Evolutionary conservation across 2,888 invertebrate genomes (phyloP), one percentile per base, ranked within the genome.

Genomic region (Tanytarsus gracilentus): DNA sequence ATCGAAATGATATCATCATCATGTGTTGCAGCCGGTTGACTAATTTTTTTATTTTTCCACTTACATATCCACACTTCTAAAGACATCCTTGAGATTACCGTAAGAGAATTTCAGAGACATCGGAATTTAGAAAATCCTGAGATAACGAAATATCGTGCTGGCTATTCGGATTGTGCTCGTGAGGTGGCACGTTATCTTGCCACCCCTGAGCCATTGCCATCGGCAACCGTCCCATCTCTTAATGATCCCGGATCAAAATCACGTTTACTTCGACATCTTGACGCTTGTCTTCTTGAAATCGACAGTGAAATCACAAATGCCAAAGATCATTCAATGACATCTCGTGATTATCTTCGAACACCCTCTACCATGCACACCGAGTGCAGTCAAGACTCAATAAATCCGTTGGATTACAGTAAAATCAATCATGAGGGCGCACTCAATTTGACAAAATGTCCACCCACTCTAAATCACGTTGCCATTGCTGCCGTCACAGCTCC

Each of bases 41-140:
- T n/a, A n/a, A n/a, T n/a, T n/a, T n/a, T n/a, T n/a, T n/a, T n/a
- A n/a, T n/a, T n/a, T n/a, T n/a, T n/a, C n/a, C n/a, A n/a, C n/a
- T n/a, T n/a, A n/a, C n/a, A n/a, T n/a, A n/a, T n/a, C n/a, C n/a
- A n/a, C n/a, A n/a, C n/a, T n/a, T n/a, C n/a, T 33, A 53, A 33
- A 55, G 90, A 90, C 72, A 89, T 90, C 66, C 73, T 90, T 63
- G 90, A 90, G 72, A 77, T 89, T 70, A 88, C 89, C 2, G 89
- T 90, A 53, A 78, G 87, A 62, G 88, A 89, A 71, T 80, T 91
- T 65, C 88, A 88, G 70, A 73, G 84, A 65, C 85, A 86, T 69
- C 79, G 85, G 64, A 82, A 83, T 64, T 72, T 84, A 30, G 82
- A 83, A 64, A 79, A 79, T 65, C 79, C 79, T 61, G 76, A 78